Percentiles rank a stretch among this genome's conserved stretches.
Conservation (phyloP, 1,140 invertebrate genomes). For the Trichonephila inaurata region DNA sequence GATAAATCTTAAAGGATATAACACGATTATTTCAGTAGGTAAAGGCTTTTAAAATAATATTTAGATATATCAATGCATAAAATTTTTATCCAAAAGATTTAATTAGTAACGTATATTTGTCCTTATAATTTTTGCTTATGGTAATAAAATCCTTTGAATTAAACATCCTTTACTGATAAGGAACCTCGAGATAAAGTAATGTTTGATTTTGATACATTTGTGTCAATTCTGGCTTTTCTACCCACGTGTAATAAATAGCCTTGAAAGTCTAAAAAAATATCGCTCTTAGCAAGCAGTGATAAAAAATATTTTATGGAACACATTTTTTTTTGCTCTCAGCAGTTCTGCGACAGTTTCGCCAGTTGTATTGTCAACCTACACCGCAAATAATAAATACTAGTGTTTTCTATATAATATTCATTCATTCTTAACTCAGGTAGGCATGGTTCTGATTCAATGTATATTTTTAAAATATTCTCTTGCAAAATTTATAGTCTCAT, state of each 20-base stretch:
- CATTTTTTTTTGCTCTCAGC: neutral
- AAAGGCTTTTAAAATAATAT: too few relatives aligned
- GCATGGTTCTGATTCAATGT: neutral
- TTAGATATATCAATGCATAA: too few relatives aligned
- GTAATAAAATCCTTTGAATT: constrained; percentile 22
- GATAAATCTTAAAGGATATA: too few relatives aligned
- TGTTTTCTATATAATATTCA: neutral
- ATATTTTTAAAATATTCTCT: too few relatives aligned
- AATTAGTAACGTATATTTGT: too few relatives aligned
- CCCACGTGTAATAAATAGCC: neutral
- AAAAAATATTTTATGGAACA: neutral
- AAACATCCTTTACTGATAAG: neutral
- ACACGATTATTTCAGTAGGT: too few relatives aligned
- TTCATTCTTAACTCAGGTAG: neutral
- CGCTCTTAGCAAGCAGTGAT: neutral
- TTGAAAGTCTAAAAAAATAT: constrained; percentile 3
- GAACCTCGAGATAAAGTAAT: neutral
- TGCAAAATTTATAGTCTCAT: too few relatives aligned
- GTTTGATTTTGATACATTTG: constrained; percentile 19
- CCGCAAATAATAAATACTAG: neutral
- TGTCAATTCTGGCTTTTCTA: neutral
- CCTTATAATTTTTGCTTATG: neutral
- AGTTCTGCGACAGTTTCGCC: neutral
- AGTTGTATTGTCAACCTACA: neutral
- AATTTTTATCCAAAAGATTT: too few relatives aligned